A percentile compares a stretch with the other conserved stretches of the same genome.
phyloP scores from a whole-genome alignment of 1,140 invertebrate species.

The Drosophila nigrodunni region DNA sequence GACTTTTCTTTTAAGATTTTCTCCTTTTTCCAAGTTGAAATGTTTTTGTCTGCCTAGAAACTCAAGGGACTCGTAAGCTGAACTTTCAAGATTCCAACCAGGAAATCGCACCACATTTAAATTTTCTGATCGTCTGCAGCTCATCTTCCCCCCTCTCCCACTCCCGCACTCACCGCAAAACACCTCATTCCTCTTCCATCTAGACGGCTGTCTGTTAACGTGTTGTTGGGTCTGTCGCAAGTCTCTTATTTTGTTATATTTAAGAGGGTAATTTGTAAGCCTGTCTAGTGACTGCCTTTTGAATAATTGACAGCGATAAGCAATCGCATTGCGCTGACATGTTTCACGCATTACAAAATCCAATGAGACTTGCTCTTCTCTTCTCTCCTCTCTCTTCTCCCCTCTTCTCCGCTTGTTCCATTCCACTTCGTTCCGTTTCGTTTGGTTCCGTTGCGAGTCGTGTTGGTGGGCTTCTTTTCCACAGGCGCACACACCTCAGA shows the following conservation, averaged over 20 bases:
- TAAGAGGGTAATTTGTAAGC: slow-evolving; percentile 79
- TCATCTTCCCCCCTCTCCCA: not conserved
- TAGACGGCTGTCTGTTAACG: not conserved
- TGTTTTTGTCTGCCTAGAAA: not conserved
- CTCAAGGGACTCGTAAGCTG: not conserved
- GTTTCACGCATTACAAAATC: slow-evolving; percentile 80
- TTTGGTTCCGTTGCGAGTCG: slow-evolving; percentile 34
- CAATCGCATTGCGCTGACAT: slow-evolving; percentile 81
- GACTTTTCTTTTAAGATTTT: too few relatives aligned
- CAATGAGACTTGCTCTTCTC: slow-evolving; percentile 39
- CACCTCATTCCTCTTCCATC: slow-evolving; percentile 1
- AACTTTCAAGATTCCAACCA: slow-evolving; percentile 1
- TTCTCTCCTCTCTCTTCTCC: not conserved
- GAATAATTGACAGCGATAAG: slow-evolving; percentile 81
- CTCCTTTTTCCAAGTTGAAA: too few relatives aligned
- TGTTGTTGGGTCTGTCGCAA: slow-evolving; percentile 29
- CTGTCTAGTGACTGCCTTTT: slow-evolving; percentile 54
- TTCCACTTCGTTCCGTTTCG: slow-evolving; percentile 13
- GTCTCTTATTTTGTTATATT: slow-evolving; percentile 68
- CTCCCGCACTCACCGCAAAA: not conserved
- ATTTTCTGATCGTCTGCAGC: slow-evolving; percentile 10
- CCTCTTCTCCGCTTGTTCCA: not conserved
- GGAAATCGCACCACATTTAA: slow-evolving; percentile 33
- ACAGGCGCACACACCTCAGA: slow-evolving; percentile 15
- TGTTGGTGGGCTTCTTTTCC: slow-evolving; percentile 34